Base-by-base conservation (phyloP, 1,140 invertebrate genomes). In the Megalonaias nervosa region DNA sequence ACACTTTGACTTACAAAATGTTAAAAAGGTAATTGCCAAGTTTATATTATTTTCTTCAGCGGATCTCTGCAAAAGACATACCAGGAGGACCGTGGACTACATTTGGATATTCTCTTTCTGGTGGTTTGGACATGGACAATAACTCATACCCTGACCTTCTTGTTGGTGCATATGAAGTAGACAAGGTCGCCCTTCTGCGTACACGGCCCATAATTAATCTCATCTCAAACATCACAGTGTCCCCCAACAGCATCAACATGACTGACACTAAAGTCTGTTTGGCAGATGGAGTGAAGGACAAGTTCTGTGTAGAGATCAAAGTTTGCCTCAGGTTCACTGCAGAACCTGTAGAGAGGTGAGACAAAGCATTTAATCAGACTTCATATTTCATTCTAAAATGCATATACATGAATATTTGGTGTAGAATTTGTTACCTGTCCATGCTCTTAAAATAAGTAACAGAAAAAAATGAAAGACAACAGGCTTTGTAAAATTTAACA, bases 171-270 rank as follows among this genome's bases (percentile, higher is more conserved):
- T 89, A 85, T 68, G 83, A 84, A 23, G 84, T 84, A 16, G 79
- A 85, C 48, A 82, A 80, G 61, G 82, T 85, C 11, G 77, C 85
- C 17, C 74, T 90, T 14, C 57, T 91, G n/a, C 95, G 96, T 84
- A 93, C 97, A 0, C 93, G 96, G 56, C 97, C 98, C 0, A 96
- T 99, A 58, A 81, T 85, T 1, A 81, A 73, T 14, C 80, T 87
- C 17, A 67, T 72, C 26, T 70, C 84, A 0, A 81, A 76, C 15
- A 48, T 85, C 9, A 75, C 56, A 5, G 68, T 84, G 1, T 67
- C 55, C 2, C 85, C 85, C 16, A 61, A 77, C 4, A 77, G 73
- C 23, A 67, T 84, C 23, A 81, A 77, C 75, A 77, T 77, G 76
- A 26, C 62, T 48, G 65, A 67, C 23, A 59, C 56, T 23, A 62